Evolutionary conservation across 2,797 vertebrate genomes (phyloP), one percentile per base, ranked within the genome.

Genomic region (Sebastes iracundus): DNA sequence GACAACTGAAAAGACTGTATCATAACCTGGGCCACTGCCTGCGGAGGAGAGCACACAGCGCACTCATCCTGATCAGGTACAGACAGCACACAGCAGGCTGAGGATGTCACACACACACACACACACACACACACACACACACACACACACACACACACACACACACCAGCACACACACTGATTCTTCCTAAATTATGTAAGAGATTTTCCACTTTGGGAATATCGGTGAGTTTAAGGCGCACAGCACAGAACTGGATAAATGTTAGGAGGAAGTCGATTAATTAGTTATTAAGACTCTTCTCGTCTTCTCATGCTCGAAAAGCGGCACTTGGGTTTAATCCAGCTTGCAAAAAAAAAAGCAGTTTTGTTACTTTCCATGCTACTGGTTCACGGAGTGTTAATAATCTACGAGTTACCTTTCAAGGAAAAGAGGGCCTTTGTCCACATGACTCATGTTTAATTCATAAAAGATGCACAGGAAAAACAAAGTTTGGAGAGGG

Each of bases 1-100:
- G 98, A 99, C 96, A 99, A 98, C 96, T 99, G 98, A 99, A 99
- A 99, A 97, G 99, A 99, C 96, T 98, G 99, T 97, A 99, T 98
- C 99, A 99, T 99, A 98, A 98, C 97, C 97, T 99, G 99, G 97
- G 98, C 98, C 96, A 99, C 96, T 87, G 97, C 98, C 99, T 99
- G 98, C 91, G 96, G 95, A 96, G 96, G 93, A 97, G 96, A 99
- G 96, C 94, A 98, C 95, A 99, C 94, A 96, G 95, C 80, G 96
- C 92, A 97, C 96, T 96, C 95, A 91, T 95, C 94, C 93, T 91
- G 86, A 91, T 95, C 93, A 95, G 91, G 93, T 80, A 91, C 84
- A 90, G 38, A 87, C 83, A 83, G 71, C 84, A 90, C 85, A 92
- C 80, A 81, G 75, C 62, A 87, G 78, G 76, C 83, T 81, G 76